phyloP scores from a whole-genome alignment of 2,888 invertebrate genomes.

The Caenorhabditis sp. region DNA sequence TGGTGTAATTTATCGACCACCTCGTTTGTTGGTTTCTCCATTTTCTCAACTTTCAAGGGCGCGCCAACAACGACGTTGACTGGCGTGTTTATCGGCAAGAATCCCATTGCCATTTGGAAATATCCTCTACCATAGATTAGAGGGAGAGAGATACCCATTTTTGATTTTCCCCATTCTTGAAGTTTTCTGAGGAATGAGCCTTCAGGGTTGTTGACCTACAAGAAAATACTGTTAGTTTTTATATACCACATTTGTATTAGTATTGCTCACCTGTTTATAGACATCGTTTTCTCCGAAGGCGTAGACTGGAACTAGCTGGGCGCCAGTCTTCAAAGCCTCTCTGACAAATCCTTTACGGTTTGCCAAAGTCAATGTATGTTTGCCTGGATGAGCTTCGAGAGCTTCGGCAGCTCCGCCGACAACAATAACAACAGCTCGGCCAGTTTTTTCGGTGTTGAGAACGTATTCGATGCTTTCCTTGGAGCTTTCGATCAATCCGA shows the following conservation, averaged over 20 bases:
- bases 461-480: conserved; percentile 46
- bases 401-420: conserved; percentile 52
- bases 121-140: conserved; percentile 72
- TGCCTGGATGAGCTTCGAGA: conserved; percentile 46
- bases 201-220: conserved; percentile 49
- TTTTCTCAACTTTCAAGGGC: conserved; percentile 82
- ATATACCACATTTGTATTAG: background rate
- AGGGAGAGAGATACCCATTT: conserved; percentile 72
- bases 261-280: conserved; percentile 53
- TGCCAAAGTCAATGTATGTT: conserved; percentile 36
- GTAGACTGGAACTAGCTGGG: conserved; percentile 72
- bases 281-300: conserved; percentile 73
- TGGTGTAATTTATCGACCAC: conserved; percentile 83
- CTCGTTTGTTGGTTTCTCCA: conserved; percentile 79
- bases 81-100: conserved; percentile 83
- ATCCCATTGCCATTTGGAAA: conserved; percentile 75
- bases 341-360: conserved; percentile 44
- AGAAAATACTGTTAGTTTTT: no score
- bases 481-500: conserved; percentile 46
- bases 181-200: conserved; percentile 54
- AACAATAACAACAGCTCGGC: conserved; percentile 46
- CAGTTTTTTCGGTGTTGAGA: conserved; percentile 33
- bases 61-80: conserved; percentile 87
- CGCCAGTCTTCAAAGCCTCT: conserved; percentile 50
- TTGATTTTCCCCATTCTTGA: conserved; percentile 63